Percentiles rank a stretch among this genome's conserved stretches.
Evolutionary conservation across 1,140 invertebrate genomes (phyloP).

Genomic region (Drosophila orena): DNA sequence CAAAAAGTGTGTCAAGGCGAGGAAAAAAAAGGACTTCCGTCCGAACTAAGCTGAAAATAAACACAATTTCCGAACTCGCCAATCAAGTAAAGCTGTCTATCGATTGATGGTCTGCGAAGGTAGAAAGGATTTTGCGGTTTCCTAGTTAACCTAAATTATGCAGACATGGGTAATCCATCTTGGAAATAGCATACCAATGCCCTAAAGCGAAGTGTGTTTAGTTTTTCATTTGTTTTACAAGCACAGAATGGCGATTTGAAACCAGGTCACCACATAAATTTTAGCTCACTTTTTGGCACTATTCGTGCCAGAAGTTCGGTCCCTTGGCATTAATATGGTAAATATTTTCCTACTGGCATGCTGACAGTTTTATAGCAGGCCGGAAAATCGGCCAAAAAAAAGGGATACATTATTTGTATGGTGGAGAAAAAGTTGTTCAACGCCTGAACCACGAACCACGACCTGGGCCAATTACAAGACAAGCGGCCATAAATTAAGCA

Average conservation of each 20-base stretch:
- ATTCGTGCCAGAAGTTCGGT: conserved; percentile 4
- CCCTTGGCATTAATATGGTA: conserved; percentile 39
- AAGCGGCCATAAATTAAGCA: conserved; percentile 51
- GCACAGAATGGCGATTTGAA: conserved; percentile 12
- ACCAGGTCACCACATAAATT: conserved; percentile 69
- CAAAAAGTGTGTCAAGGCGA: conserved; percentile 65
- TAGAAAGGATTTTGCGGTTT: conserved; percentile 3
- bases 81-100: conserved; percentile 35
- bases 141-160: neutral
- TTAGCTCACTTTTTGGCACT: conserved; percentile 48
- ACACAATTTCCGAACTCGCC: conserved; percentile 43
- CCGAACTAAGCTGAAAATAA: conserved; percentile 56
- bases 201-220: no score
- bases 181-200: neutral
- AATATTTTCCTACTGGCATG: conserved; percentile 58
- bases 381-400: conserved; percentile 9
- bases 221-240: neutral
- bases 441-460: conserved; percentile 28
- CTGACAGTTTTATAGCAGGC: conserved; percentile 64
- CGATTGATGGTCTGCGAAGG: conserved; percentile 42
- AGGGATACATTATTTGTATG: conserved; percentile 7
- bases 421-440: conserved; percentile 25
- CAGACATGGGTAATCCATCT: neutral
- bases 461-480: conserved; percentile 62
- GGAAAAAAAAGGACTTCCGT: conserved; percentile 21